Evolutionary conservation across 2,888 invertebrate species (phyloP).

Genomic region (Drosophila tanythrix): DNA sequence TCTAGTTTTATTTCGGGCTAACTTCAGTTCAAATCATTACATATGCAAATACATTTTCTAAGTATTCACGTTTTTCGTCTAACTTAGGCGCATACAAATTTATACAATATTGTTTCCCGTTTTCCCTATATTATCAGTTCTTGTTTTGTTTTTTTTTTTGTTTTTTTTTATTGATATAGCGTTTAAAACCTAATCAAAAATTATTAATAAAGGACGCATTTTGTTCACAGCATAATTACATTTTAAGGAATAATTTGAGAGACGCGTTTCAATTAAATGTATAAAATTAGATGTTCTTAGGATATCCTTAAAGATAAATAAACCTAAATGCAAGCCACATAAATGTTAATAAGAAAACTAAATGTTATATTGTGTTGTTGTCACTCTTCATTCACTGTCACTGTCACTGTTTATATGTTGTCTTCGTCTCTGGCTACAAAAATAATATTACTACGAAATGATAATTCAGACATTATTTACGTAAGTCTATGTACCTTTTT

Average conservation of each 20-base stretch:
- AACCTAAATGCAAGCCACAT: constrained; percentile 16
- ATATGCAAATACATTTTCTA: constrained; percentile 49
- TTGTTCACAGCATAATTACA: constrained; percentile 7
- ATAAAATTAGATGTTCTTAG: constrained; percentile 9
- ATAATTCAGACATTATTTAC: constrained; percentile 47
- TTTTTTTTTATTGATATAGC: background rate
- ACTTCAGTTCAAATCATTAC: constrained; percentile 64
- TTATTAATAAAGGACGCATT: background rate
- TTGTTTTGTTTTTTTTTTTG: background rate
- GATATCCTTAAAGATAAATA: constrained; percentile 4
- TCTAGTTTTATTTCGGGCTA: constrained; percentile 27
- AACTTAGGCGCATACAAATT: constrained; percentile 15
- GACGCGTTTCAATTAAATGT: constrained; percentile 9
- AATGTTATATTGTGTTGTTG: constrained; percentile 69
- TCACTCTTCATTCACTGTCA: constrained; percentile 33
- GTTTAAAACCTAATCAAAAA: constrained; percentile 1
- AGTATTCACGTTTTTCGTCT: constrained; percentile 29
- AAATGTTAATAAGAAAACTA: constrained; percentile 52
- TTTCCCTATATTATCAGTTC: constrained; percentile 13
- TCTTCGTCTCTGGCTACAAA: constrained; percentile 19
- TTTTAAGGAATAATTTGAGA: constrained; percentile 2
- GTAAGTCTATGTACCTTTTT: constrained; percentile 70
- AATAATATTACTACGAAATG: constrained; percentile 12
- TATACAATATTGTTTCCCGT: constrained; percentile 17
- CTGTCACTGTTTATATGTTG: constrained; percentile 56